Percentiles rank a stretch among this genome's conserved stretches.
These are phyloP conservation scores for Aleadryas rufinucha DNA, from an alignment of 2,113 vertebrate genomes.

Conservation along the genomic window DNA sequence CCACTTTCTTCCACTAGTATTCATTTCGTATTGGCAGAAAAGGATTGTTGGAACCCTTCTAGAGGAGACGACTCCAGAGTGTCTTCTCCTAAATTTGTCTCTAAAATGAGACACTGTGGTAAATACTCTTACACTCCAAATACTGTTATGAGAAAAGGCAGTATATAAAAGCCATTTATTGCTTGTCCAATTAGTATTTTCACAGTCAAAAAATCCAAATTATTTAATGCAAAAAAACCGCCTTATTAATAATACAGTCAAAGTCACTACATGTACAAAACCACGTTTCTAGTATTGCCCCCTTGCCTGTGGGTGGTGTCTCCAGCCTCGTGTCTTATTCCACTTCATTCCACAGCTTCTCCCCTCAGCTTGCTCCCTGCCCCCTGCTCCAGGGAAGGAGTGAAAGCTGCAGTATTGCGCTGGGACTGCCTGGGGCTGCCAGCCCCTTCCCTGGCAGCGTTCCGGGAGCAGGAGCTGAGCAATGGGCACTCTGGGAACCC, in stretches of 20 bases:
- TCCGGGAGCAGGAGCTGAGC: background rate
- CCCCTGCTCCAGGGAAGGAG: background rate
- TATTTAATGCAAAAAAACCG: background rate
- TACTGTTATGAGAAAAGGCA: background rate
- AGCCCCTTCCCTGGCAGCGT: accelerated
- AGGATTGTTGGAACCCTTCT: background rate
- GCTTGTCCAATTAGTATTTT: background rate
- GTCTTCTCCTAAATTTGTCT: background rate
- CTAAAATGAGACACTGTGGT: background rate
- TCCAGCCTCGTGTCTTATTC: accelerated
- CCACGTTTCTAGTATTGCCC: background rate
- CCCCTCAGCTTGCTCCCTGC: background rate
- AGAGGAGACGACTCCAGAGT: accelerated
- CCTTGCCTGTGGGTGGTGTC: background rate
- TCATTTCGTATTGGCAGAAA: background rate
- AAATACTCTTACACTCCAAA: background rate
- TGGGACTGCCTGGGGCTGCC: background rate
- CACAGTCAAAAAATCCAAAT: background rate
- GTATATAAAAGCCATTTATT: background rate
- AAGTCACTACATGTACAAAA: background rate
- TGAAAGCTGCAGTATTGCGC: accelerated
- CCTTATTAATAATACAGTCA: background rate
- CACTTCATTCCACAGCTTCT: background rate
- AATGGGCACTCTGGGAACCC: background rate
- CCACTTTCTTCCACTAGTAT: background rate